These are phyloP conservation scores for Salvelinus alpinus DNA, from an alignment of 2,113 vertebrate genomes.

Conservation along the genomic window DNA sequence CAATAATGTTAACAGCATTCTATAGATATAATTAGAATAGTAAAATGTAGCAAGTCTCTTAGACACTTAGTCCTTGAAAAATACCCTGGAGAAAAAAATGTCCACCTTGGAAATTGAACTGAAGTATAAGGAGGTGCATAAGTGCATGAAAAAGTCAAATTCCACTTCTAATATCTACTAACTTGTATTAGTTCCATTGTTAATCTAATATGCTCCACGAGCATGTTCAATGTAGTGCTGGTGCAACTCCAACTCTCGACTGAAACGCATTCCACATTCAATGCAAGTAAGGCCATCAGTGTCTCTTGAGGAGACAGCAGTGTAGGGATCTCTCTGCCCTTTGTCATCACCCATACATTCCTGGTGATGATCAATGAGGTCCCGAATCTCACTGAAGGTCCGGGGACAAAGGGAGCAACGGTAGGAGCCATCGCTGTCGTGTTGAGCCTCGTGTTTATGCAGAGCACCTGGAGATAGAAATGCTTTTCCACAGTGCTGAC, in stretches of 20 bases:
- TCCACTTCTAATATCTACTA: background rate
- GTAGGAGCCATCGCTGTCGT: slow-evolving; percentile 50
- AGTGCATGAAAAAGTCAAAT: background rate
- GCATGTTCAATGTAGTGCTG: slow-evolving; percentile 68
- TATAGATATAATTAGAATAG: background rate
- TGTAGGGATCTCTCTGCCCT: slow-evolving; percentile 18
- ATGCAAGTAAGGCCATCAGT: slow-evolving; percentile 55
- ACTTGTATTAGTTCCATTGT: background rate
- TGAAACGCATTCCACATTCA: slow-evolving; percentile 71
- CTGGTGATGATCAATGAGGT: slow-evolving; percentile 70
- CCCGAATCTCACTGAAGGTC: slow-evolving; percentile 61
- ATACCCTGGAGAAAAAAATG: background rate
- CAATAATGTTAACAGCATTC: background rate
- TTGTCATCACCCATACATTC: slow-evolving; percentile 55
- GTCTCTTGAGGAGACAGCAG: slow-evolving; percentile 36
- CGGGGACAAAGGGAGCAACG: slow-evolving; percentile 65
- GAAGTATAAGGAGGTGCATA: background rate
- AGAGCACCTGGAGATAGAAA: slow-evolving; percentile 59
- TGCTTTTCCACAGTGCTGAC: slow-evolving; percentile 63
- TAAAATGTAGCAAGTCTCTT: background rate
- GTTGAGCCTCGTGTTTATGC: slow-evolving; percentile 58
- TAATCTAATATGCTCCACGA: slow-evolving; percentile 26
- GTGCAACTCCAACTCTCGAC: slow-evolving; percentile 64
- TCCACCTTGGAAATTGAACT: background rate
- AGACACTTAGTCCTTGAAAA: background rate